phyloP scores from a whole-genome alignment of 2,113 vertebrate species.

The Sciurus niger region DNA sequence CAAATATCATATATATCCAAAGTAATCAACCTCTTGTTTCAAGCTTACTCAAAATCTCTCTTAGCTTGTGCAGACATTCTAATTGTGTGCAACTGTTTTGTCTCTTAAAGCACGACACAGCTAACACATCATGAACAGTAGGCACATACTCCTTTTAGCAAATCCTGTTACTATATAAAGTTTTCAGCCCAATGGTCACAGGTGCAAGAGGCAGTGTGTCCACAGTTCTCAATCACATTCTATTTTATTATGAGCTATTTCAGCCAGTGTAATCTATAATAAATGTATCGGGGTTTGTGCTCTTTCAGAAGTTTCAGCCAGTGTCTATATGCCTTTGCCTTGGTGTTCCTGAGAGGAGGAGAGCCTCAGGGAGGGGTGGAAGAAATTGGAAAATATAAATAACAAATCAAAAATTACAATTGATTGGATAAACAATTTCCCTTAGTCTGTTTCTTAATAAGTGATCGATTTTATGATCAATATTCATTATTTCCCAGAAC shows the following conservation, averaged over 20 bases:
- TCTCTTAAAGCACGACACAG: slow-evolving; percentile 66
- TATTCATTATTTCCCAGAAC: slow-evolving; percentile 94
- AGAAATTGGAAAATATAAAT: slow-evolving; percentile 93
- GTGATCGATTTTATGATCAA: slow-evolving; percentile 93
- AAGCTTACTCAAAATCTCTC: slow-evolving; percentile 59
- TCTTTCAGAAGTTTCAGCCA: slow-evolving; percentile 78
- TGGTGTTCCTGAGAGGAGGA: slow-evolving; percentile 78
- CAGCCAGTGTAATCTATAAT: slow-evolving; percentile 76
- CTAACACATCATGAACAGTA: slow-evolving; percentile 70
- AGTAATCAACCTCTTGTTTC: slow-evolving; percentile 61
- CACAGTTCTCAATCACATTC: slow-evolving; percentile 79
- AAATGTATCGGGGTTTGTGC: slow-evolving; percentile 77
- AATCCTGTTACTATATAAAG: slow-evolving; percentile 82
- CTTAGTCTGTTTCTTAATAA: slow-evolving; percentile 93
- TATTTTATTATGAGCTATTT: slow-evolving; percentile 79
- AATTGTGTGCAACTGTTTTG: slow-evolving; percentile 75
- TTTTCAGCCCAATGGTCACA: slow-evolving; percentile 84
- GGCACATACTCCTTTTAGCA: slow-evolving; percentile 76
- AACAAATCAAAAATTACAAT: slow-evolving; percentile 94
- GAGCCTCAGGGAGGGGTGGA: slow-evolving; percentile 88
- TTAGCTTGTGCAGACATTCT: slow-evolving; percentile 54
- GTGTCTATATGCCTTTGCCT: slow-evolving; percentile 79
- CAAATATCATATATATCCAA: slow-evolving; percentile 47
- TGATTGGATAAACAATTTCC: slow-evolving; percentile 94
- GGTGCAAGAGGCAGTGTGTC: slow-evolving; percentile 81